Percentiles rank a stretch among this genome's conserved stretches.
These are phyloP conservation scores for Cremastobaeus sp. DNA, from an alignment of 2,888 invertebrate genomes.

Conservation along the genomic window DNA sequence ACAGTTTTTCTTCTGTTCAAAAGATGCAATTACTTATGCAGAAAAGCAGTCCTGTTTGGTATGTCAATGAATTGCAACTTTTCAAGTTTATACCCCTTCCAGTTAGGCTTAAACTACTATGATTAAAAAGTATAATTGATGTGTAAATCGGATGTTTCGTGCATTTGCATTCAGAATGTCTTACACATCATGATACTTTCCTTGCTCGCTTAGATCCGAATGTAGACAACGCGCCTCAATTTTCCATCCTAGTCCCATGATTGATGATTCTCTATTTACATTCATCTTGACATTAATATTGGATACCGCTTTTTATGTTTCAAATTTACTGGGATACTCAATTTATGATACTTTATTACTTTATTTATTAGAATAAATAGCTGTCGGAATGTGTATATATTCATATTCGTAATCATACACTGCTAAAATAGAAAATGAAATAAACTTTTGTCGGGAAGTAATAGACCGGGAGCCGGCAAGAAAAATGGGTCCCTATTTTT, in stretches of 20 bases:
- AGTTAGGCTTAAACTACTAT: constrained; percentile 55
- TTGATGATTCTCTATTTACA: background rate
- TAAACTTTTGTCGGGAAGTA: too few species aligned
- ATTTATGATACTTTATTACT: too few species aligned
- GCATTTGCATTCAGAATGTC: constrained; percentile 43
- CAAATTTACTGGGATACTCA: too few species aligned
- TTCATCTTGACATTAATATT: too few species aligned
- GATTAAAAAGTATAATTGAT: constrained; percentile 63
- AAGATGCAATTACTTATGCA: constrained; percentile 41
- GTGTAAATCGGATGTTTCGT: constrained; percentile 52
- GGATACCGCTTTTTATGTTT: background rate
- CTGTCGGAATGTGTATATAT: too few species aligned
- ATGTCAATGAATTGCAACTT: constrained; percentile 65
- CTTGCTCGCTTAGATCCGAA: constrained; percentile 19
- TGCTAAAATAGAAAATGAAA: too few species aligned
- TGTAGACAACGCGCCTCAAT: constrained; percentile 6
- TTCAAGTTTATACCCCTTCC: constrained; percentile 56
- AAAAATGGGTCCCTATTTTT: too few species aligned
- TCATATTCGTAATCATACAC: too few species aligned
- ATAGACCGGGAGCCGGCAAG: too few species aligned
- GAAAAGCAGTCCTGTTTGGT: constrained; percentile 26
- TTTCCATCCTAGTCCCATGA: constrained; percentile 9
- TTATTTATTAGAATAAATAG: too few species aligned
- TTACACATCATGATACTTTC: constrained; percentile 40
- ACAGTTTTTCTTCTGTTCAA: constrained; percentile 21